phyloP scores from a whole-genome alignment of 2,797 vertebrate species.

The Phyllotis vaccarum region DNA sequence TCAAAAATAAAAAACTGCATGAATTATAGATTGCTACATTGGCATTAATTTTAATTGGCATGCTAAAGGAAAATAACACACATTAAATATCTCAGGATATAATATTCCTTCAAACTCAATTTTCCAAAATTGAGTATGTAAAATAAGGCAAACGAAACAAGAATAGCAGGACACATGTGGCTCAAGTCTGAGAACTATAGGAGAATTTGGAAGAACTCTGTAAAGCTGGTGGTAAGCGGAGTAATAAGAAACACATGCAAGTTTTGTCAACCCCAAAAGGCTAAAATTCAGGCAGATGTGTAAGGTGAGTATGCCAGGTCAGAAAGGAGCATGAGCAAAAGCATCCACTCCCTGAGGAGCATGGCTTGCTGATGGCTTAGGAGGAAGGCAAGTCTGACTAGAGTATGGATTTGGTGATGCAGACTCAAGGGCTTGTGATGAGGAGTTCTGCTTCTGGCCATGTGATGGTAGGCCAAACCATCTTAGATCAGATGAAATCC shows the following conservation, averaged over 20 bases:
- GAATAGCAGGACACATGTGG: background rate
- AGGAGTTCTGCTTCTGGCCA: background rate
- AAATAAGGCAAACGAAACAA: constrained; percentile 58
- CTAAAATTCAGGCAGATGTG: background rate
- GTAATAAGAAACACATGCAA: background rate
- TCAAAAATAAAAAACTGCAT: constrained; percentile 6
- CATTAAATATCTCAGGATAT: constrained; percentile 42
- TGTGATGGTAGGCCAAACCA: background rate
- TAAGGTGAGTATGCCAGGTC: background rate
- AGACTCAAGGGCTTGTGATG: background rate
- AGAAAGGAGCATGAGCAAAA: background rate
- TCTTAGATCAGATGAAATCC: background rate
- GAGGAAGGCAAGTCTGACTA: constrained; percentile 9
- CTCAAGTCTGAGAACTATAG: background rate
- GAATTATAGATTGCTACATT: constrained; percentile 43
- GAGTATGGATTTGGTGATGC: background rate
- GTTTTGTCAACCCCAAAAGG: constrained; percentile 18
- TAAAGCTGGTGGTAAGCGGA: background rate
- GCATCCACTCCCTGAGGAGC: background rate
- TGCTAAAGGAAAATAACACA: constrained; percentile 41
- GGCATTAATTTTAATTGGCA: constrained; percentile 52
- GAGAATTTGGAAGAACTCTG: constrained; percentile 9
- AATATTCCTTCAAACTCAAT: constrained; percentile 58
- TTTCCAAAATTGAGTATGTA: constrained; percentile 39
- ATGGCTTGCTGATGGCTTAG: background rate